phyloP scores from a whole-genome alignment of 2,113 vertebrate genomes.

The Phrynosoma platyrhinos region DNA sequence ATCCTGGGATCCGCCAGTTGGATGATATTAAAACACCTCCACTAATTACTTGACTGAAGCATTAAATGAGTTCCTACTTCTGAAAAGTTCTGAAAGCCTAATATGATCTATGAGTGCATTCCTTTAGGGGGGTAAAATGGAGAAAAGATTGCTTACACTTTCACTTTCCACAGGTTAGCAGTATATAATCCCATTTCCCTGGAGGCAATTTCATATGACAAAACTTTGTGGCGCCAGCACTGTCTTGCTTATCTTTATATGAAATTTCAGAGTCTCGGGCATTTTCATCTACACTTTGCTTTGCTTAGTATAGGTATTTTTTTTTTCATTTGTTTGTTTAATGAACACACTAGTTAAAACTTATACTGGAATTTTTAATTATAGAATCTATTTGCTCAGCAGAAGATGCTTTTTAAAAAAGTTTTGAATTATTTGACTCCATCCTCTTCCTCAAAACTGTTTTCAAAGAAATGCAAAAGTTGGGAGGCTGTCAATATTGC shows the following conservation, averaged over 20 bases:
- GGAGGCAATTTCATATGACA: constrained; percentile 55
- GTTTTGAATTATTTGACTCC: constrained; percentile 38
- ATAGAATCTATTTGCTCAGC: constrained; percentile 45
- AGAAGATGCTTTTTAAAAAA: constrained; percentile 29
- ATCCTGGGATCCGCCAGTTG: constrained; percentile 46
- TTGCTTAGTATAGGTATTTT: constrained; percentile 40
- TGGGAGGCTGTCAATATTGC: neutral
- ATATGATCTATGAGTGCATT: constrained; percentile 59
- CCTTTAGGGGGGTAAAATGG: constrained; percentile 52
- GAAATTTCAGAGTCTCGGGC: constrained; percentile 63
- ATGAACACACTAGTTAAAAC: constrained; percentile 43
- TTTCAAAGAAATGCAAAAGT: constrained; percentile 16
- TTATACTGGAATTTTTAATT: constrained; percentile 29
- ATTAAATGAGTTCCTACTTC: constrained; percentile 60
- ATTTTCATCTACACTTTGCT: constrained; percentile 60
- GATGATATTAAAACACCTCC: constrained; percentile 56
- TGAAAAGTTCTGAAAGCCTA: constrained; percentile 53
- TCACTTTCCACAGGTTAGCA: constrained; percentile 69
- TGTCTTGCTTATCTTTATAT: constrained; percentile 67
- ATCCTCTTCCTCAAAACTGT: constrained; percentile 22
- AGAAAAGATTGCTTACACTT: constrained; percentile 62
- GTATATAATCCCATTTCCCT: constrained; percentile 69
- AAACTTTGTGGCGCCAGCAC: constrained; percentile 61
- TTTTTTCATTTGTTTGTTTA: constrained; percentile 25
- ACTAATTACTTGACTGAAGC: constrained; percentile 56